Percentiles rank a stretch among this genome's conserved stretches.
These are phyloP conservation scores for Chelmon rostratus DNA, from an alignment of 2,797 vertebrate species.

Conservation along the genomic window DNA sequence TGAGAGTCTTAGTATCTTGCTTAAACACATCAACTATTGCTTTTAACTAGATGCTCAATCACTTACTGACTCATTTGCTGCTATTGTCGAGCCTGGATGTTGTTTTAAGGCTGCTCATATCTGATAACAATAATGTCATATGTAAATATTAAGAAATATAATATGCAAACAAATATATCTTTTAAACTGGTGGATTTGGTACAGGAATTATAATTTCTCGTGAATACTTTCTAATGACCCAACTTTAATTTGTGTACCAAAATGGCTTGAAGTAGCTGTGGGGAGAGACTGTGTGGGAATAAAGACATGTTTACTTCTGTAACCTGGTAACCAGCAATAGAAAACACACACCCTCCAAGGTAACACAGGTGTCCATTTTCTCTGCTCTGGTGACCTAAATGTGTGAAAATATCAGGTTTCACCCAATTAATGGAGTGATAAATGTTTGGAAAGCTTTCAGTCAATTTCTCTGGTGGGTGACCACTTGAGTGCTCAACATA, in stretches of 20 bases:
- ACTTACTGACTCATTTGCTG: constrained; percentile 2
- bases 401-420: constrained; percentile 63
- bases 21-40: background rate
- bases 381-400: constrained; percentile 56
- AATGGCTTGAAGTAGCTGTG: background rate
- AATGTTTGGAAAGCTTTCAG: constrained; percentile 49
- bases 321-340: constrained; percentile 67
- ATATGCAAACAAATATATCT: no score
- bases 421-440: constrained; percentile 58
- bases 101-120: background rate
- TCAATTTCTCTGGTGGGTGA: constrained; percentile 43
- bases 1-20: background rate
- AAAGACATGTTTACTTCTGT: constrained; percentile 60
- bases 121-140: background rate
- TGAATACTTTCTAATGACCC: background rate
- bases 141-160: no score
- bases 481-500: constrained; percentile 58
- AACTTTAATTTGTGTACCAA: constrained; percentile 2
- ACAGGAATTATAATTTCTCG: background rate
- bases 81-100: background rate
- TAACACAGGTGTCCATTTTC: constrained; percentile 73
- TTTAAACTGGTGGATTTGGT: background rate
- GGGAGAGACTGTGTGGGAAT: constrained; percentile 23
- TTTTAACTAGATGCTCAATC: background rate
- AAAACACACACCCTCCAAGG: constrained; percentile 46